These are phyloP conservation scores for Eulemur albifrons DNA, from an alignment of 2,797 vertebrate species.

Conservation along the genomic window DNA sequence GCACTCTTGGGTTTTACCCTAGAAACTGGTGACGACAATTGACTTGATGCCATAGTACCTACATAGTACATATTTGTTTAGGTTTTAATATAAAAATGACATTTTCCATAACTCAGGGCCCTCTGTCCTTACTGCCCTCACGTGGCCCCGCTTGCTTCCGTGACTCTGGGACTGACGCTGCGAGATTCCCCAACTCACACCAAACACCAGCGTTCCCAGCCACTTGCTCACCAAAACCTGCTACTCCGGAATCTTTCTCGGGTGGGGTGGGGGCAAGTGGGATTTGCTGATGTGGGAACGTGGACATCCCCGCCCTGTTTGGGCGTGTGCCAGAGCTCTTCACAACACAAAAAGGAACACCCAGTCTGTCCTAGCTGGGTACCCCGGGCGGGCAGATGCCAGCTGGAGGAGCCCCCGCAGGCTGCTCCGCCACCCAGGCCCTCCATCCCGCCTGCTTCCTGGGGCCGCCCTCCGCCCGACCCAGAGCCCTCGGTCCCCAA, in stretches of 20 bases:
- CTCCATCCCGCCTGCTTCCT: not conserved
- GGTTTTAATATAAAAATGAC: not conserved
- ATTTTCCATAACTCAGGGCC: no score
- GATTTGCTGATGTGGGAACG: not conserved
- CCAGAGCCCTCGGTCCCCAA: rapidly evolving
- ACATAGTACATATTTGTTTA: rapidly evolving
- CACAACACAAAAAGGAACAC: not conserved
- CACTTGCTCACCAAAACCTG: rapidly evolving
- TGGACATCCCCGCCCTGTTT: rapidly evolving
- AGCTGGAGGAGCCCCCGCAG: rapidly evolving
- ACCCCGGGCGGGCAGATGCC: not conserved
- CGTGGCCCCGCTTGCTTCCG: not conserved
- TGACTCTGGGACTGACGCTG: rapidly evolving
- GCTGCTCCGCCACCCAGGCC: rapidly evolving
- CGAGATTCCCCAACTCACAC: rapidly evolving
- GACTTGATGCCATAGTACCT: rapidly evolving
- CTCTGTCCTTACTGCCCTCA: not conserved
- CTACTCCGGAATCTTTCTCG: rapidly evolving
- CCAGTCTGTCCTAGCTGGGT: not conserved
- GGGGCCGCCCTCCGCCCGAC: not conserved
- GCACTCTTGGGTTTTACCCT: not conserved
- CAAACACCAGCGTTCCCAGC: not conserved
- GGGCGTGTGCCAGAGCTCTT: not conserved
- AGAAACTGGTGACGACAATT: rapidly evolving
- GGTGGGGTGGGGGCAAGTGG: no score